Base-by-base conservation (phyloP, 1,140 invertebrate genomes). In the Pseudomyrmex flavicornis region DNA sequence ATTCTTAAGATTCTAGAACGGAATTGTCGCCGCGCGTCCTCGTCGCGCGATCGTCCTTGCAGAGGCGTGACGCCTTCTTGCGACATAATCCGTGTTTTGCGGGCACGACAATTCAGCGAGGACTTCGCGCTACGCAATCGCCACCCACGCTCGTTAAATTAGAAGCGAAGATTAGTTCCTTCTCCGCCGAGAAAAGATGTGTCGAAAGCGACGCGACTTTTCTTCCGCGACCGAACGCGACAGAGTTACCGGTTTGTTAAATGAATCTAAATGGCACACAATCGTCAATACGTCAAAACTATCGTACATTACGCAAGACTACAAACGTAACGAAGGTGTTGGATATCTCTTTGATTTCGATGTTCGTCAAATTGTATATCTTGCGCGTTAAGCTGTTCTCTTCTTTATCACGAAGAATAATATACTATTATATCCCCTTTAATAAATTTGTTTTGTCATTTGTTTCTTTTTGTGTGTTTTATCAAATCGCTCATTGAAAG, bases 41-140 rank as follows among this genome's bases (percentile, higher is more conserved):
- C 65, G 70, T 17, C 15, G 22, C 62, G 72, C 62, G 72, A 72
- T 26, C 26, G 75, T 84, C 82, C 85, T 84, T 69, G 75, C 70
- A 44, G 48, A 63, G 69, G 75, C 22, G 85, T 65, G 75, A 62
- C 58, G 54, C 20, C 20, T 61, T 70, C 56, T 84, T 63, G 58
- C 56, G 82, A 79, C 85, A 87, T 61, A 73, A 63, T 61, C 15
- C 13, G 35, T 35, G 35, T 76, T 58, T 80, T 50, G 22, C 54
- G 35, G 13, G 13, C 35, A 35, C 56, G 35, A 48, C 48, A 58
- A 59, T 70, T 44, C 35, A 35, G 35, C 56, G 44, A 58, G 50
- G 65, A 84, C 61, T 79, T 65, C 20, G 58, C 52, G 5, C 50
- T 22, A 70, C 46, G 46, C 56, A 76, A 86, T 76, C 46, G 15